Conservation (phyloP, 2,797 vertebrate species). For the Lacerta viridis region DNA sequence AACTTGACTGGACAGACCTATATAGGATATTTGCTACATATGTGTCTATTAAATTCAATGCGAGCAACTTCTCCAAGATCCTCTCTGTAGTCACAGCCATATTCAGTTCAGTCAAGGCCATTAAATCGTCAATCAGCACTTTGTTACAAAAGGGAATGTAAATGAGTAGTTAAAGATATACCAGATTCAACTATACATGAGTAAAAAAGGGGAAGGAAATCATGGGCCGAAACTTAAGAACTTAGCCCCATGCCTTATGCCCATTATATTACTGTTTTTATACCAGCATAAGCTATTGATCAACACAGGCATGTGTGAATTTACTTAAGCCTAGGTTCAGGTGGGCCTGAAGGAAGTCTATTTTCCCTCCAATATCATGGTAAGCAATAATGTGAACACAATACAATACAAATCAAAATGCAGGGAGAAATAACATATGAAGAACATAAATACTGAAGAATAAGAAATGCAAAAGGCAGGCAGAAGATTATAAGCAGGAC, state of each 20-base stretch:
- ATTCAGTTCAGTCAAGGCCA: conserved; percentile 4
- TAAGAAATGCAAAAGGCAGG: not conserved
- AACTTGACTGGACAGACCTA: not conserved
- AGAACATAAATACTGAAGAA: not conserved
- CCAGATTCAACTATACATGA: not conserved
- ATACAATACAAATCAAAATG: not conserved
- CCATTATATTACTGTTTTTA: not conserved
- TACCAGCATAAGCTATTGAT: no score
- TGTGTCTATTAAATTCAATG: not conserved
- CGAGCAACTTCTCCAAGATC: not conserved
- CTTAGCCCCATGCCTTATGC: no score
- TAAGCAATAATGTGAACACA: conserved; percentile 2
- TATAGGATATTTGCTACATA: not conserved
- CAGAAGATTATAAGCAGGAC: not conserved
- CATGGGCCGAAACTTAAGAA: not conserved
- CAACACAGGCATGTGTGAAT: not conserved
- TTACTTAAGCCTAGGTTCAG: not conserved
- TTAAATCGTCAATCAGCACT: not conserved
- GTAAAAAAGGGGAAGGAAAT: not conserved
- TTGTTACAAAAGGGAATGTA: not conserved
- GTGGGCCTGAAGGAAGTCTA: not conserved
- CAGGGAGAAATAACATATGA: not conserved
- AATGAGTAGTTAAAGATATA: not conserved
- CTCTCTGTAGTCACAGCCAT: not conserved
- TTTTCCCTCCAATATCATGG: not conserved